A percentile compares a stretch with the other conserved stretches of the same genome.
Conservation (phyloP, 2,113 vertebrate genomes). For the Chinchilla lanigera region DNA sequence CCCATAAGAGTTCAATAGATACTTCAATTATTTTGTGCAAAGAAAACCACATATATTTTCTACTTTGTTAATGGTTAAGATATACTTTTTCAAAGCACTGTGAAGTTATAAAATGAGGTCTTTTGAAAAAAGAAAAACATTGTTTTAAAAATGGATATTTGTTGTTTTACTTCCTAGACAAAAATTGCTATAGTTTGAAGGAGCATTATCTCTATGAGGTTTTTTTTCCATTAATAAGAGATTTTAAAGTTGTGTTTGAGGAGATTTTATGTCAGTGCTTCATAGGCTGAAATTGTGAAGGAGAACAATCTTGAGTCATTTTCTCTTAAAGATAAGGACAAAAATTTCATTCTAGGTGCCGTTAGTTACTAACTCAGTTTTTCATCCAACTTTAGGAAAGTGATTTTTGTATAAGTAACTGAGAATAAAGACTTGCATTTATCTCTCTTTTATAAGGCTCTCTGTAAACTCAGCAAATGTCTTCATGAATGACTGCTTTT, state of each 20-base stretch:
- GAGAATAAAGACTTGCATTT: background rate
- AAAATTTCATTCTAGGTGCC: background rate
- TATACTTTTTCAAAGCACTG: background rate
- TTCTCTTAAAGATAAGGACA: conserved; percentile 20
- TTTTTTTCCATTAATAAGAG: background rate
- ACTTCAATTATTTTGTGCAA: background rate
- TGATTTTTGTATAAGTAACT: conserved; percentile 47
- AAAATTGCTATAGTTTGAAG: background rate
- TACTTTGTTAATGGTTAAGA: background rate
- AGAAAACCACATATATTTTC: background rate
- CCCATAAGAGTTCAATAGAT: background rate
- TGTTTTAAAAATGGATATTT: background rate
- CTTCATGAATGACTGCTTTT: background rate
- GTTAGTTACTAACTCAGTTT: conserved; percentile 1
- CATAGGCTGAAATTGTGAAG: conserved; percentile 34
- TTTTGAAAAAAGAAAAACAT: background rate
- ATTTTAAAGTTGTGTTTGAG: conserved; percentile 43
- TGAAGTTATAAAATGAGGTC: background rate
- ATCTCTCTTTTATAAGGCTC: background rate
- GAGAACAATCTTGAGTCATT: conserved; percentile 36
- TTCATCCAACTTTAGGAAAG: background rate
- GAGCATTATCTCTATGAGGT: background rate
- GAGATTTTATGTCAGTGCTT: conserved; percentile 31
- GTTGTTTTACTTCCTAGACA: background rate
- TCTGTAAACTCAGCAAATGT: background rate